A percentile compares a stretch with the other conserved stretches of the same genome.
These are phyloP conservation scores for Pseudolycoriella hygida DNA, from an alignment of 2,888 invertebrate species.

Conservation along the genomic window DNA sequence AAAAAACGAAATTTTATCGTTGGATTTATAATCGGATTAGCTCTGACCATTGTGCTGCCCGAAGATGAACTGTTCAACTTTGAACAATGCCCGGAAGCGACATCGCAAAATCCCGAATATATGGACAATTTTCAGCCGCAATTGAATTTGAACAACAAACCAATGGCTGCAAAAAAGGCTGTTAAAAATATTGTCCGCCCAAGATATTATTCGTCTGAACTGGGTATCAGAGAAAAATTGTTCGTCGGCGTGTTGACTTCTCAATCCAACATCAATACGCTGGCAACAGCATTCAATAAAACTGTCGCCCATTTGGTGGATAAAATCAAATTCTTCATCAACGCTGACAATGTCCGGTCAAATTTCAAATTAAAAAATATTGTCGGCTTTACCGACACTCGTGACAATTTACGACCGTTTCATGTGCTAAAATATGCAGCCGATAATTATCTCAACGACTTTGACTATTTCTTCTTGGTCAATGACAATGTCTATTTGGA, in stretches of 20 bases:
- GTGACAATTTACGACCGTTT: constrained; percentile 59
- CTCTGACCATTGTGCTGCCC: constrained; percentile 25
- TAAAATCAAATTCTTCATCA: constrained; percentile 65
- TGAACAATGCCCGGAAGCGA: constrained; percentile 26
- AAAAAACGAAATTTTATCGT: constrained; percentile 20
- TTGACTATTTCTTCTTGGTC: constrained; percentile 81
- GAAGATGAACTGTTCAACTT: constrained; percentile 26
- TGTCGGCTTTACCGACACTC: constrained; percentile 73
- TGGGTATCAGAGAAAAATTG: constrained; percentile 78
- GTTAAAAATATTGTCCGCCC: constrained; percentile 58
- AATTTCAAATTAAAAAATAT: constrained; percentile 46
- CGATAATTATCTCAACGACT: constrained; percentile 76
- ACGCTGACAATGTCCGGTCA: constrained; percentile 34
- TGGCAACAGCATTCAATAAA: constrained; percentile 71
- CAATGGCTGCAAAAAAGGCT: constrained; percentile 28
- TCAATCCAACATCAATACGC: constrained; percentile 48
- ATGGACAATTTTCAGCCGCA: constrained; percentile 30
- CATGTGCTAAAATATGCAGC: constrained; percentile 78
- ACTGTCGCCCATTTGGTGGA: constrained; percentile 73
- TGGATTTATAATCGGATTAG: constrained; percentile 24
- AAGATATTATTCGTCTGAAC: constrained; percentile 85
- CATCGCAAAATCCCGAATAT: constrained; percentile 22
- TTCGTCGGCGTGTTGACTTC: constrained; percentile 74
- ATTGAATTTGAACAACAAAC: constrained; percentile 28
- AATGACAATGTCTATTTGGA: constrained; percentile 76